phyloP scores from a whole-genome alignment of 2,888 invertebrate species.

The Colletes collaris region DNA sequence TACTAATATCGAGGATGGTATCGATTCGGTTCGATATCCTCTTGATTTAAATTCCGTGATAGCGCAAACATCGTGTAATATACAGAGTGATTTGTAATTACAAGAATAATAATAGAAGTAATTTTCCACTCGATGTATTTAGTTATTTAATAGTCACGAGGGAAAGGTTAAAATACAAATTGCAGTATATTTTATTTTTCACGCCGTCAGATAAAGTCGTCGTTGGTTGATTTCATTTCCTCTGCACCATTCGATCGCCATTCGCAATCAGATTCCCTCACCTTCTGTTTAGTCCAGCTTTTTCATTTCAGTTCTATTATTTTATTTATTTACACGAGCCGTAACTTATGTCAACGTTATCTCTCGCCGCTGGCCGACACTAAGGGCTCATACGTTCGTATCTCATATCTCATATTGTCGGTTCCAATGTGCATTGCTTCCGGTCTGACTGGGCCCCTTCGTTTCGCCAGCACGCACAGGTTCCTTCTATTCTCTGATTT shows the following conservation, averaged over 20 bases:
- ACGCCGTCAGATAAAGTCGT: background rate
- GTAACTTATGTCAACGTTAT: conserved; percentile 59
- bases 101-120: no score
- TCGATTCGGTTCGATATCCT: no score
- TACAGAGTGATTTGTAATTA: no score
- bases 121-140: no score
- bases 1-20: no score
- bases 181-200: background rate
- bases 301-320: conserved; percentile 39
- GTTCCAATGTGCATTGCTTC: conserved; percentile 50
- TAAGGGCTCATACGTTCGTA: conserved; percentile 47
- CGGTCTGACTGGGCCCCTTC: conserved; percentile 12
- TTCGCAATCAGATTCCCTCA: conserved; percentile 33
- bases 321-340: conserved; percentile 54
- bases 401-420: conserved; percentile 51
- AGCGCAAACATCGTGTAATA: no score
- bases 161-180: background rate
- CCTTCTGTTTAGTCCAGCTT: conserved; percentile 10
- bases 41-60: no score
- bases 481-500: no score
- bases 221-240: conserved; percentile 38
- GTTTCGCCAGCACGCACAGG: conserved; percentile 27
- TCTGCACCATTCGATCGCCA: conserved; percentile 12
- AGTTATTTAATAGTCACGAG: background rate
- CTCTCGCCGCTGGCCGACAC: conserved; percentile 36